Evolutionary conservation across 2,113 vertebrate species (phyloP), one percentile per base, ranked within the genome.

Genomic region (Theristicus caerulescens): DNA sequence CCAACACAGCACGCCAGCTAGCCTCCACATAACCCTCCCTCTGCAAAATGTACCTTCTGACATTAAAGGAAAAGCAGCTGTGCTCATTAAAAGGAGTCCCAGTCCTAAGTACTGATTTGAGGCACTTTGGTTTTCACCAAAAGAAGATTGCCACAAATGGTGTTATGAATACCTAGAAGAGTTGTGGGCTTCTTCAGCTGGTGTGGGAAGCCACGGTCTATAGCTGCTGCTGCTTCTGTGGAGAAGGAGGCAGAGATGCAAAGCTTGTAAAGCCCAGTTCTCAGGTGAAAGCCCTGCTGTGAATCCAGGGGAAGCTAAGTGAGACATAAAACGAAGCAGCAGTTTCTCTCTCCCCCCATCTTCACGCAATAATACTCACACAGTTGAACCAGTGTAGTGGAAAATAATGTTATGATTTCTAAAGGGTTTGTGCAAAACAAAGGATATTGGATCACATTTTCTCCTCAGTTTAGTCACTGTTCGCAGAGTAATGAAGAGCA

Each of bases 1-100:
- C 42, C 0, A 0, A 59, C 17, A 55, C 18, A 72, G 51, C 36
- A 67, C 32, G 71, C 10, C n/a, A 58, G 38, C 19, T 61, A 32
- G 3, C 52, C 52, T 82, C 34, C 49, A 52, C 19, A 8, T 59
- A 46, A 65, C 27, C 16, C 13, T 91, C 47, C 36, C 22, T 57
- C 36, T 70, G 58, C 26, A 65, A 76, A 71, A 78, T 13, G 10
- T 17, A 69, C 38, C 58, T 93, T 80, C 47, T 57, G 74, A 42
- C 42, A 70, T 19, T 9, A 71, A 29, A 89, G 32, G 6, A 80
- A 82, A 82, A 82, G 18, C 44, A 88, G 22, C 19, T 86, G 36
- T 38, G 20, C 38, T 59, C n/a, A n/a, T 29, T 69, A 62, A 66
- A 88, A 91, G 15, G 19, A 77, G 25, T 46, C 36, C 34, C 40